These are phyloP conservation scores for Eunapius fragilis DNA, from an alignment of 37 sponge, comb jelly and placozoan species.

Conservation along the genomic window DNA sequence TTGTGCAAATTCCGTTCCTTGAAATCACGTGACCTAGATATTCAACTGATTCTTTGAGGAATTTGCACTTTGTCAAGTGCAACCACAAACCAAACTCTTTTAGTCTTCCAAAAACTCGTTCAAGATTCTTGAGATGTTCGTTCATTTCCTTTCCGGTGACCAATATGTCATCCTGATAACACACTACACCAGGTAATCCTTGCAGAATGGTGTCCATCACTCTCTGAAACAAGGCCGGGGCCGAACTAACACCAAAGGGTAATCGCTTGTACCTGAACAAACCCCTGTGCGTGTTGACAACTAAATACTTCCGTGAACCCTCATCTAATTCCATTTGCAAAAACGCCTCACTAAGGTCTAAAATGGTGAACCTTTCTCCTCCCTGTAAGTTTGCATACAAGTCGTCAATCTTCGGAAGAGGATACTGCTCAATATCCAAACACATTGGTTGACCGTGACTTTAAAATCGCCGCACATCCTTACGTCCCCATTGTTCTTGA, in stretches of 20 bases:
- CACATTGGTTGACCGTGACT: constrained; percentile 37
- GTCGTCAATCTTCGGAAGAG: constrained; percentile 27
- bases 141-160: constrained; percentile 17
- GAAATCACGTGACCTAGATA: constrained; percentile 21
- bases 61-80: background rate
- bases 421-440: background rate
- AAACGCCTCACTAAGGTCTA: too few relatives aligned
- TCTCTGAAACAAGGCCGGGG: constrained; percentile 29
- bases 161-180: constrained; percentile 39
- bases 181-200: constrained; percentile 6
- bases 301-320: too few relatives aligned
- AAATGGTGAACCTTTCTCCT: constrained; percentile 38
- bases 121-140: background rate
- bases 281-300: constrained; percentile 48
- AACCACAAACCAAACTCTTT: background rate
- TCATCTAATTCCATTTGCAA: constrained; percentile 29
- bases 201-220: constrained; percentile 31
- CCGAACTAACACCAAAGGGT: constrained; percentile 32
- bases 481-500: too few relatives aligned
- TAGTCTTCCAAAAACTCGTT: too few relatives aligned
- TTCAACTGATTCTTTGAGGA: constrained; percentile 5
- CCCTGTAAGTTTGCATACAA: constrained; percentile 25
- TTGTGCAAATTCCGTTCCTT: background rate
- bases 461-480: constrained; percentile 19
- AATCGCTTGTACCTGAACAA: constrained; percentile 18